Evolutionary conservation across 1,140 invertebrate species (phyloP), one percentile per base, ranked within the genome.

Genomic region (Diabrotica virgifera): DNA sequence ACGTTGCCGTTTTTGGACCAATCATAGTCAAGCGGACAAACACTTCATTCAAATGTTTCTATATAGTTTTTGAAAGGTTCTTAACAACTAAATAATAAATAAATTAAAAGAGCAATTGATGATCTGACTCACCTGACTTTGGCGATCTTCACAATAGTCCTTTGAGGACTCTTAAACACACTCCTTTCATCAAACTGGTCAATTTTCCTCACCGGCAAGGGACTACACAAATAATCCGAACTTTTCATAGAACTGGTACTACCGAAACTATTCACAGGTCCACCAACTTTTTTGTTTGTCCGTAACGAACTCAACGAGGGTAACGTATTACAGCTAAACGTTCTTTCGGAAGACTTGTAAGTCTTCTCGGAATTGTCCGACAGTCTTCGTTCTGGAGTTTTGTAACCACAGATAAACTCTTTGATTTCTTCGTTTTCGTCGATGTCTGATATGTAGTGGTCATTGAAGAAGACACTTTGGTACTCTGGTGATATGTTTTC

Each of bases 361-460:
- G 14, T 54, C 52, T 52, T 54, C 9, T 71, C 69, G 6, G 64
- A 64, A 46, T 71, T 60, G 36, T 71, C 70, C 8, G 70, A 71
- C 52, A 68, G 59, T 64, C 65, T 59, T 53, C 72, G 62, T 52
- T 74, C 71, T 8, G 68, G 72, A 12, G 65, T 65, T 53, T 70
- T 69, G 51, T 74, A 75, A 5, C 72, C 74, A 52, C 62, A 70
- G 11, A 68, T 64, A 63, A 77, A 77, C 53, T 77, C 59, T 63
- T 76, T 77, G 52, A 77, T 73, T 63, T 77, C 76, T 63, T 76
- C 76, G 62, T 78, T 77, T 68, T 78, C 77, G 57, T 78, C 77
- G 56, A 78, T 78, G 62, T 78, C 77, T 14, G 74, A 76, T 54
- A 78, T 78, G 68, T 77, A 78, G 60, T 78, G 76, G 51, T 78